Evolutionary conservation across 2,888 invertebrate genomes (phyloP), one percentile per base, ranked within the genome.

Genomic region (Steinernema carpocapsae): DNA sequence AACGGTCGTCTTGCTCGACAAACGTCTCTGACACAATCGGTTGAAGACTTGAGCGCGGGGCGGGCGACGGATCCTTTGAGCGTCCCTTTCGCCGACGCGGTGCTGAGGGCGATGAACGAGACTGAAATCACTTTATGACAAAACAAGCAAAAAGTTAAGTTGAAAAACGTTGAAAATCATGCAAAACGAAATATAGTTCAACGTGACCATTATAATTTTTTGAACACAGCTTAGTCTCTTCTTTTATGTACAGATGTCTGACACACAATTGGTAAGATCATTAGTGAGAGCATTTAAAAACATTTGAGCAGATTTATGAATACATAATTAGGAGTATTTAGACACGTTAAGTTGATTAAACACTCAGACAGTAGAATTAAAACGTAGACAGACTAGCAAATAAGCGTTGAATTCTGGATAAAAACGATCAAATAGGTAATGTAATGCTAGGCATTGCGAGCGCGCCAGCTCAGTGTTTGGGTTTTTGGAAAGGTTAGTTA

Each of bases 241-340:
- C 48, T 48, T 37, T 48, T 48, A 48, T 48, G 17, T 48, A 48
- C 48, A 48, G 10, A 48, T 14, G 48, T n/a, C 48, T n/a, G 48
- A 48, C n/a, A 48, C 17, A 17, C 48, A 48, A 48, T n/a, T 17
- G 48, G 19, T 19, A 48, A 19, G n/a, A 19, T 48, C 48, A 48
- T 37, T 37, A 37, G 37, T 37, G 37, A 37, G 37, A 37, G 37
- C 37, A 48, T 14, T 48, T 3, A 48, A 48, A 2, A 64, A 32
- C 17, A 26, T 29, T 64, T 64, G 64, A 64, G 64, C 64, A 64
- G 17, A 29, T 64, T 64, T 3, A 64, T 64, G 64, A 64, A 64
- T 64, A 32, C 64, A 64, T 32, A 29, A 64, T 64, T 26, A 32
- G 32, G 22, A n/a, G 24, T 22, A 24, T 3, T 22, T 24, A 24